A percentile compares a stretch with the other conserved stretches of the same genome.
phyloP scores from a whole-genome alignment of 2,113 vertebrate genomes.

The Chlamydotis undulata region DNA sequence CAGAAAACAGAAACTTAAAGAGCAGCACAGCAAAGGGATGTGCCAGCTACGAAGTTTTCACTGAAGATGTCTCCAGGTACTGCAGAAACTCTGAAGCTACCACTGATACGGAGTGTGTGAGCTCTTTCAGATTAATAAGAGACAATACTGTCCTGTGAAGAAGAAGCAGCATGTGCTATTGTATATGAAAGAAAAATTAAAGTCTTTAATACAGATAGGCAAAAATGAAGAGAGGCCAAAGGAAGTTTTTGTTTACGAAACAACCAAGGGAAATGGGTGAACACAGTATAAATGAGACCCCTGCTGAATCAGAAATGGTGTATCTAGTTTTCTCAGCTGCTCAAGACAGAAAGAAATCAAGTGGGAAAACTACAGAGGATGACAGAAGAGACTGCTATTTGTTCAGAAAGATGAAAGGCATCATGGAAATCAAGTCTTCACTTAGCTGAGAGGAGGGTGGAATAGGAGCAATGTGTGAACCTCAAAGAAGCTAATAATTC shows the following conservation, averaged over 20 bases:
- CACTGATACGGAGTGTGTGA: not conserved
- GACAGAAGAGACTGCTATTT: conserved; percentile 43
- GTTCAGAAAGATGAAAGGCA: conserved; percentile 47
- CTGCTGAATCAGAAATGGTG: conserved; percentile 23
- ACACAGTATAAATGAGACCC: not conserved
- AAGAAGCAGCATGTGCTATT: not conserved
- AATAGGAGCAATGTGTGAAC: not conserved
- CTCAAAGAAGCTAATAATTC: conserved; percentile 29
- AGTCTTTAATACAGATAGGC: not conserved
- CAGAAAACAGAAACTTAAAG: not conserved
- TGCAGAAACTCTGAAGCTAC: not conserved
- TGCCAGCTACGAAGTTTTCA: not conserved
- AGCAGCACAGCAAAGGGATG: not conserved
- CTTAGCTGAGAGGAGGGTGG: not conserved
- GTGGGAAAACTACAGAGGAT: conserved; percentile 35
- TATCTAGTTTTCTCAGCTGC: conserved; percentile 1
- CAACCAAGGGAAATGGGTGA: not conserved
- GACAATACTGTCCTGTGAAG: not conserved
- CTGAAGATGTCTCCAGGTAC: not conserved
- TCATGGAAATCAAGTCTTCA: conserved; percentile 18
- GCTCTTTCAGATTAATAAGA: not conserved
- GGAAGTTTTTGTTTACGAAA: not conserved
- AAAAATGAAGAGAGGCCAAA: not conserved
- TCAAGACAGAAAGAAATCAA: conserved; percentile 28
- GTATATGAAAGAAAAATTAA: not conserved